Percentiles rank a stretch among this genome's conserved stretches.
These are phyloP conservation scores for Chalcosyrphus nemorum DNA, from an alignment of 2,888 invertebrate genomes.

Conservation along the genomic window DNA sequence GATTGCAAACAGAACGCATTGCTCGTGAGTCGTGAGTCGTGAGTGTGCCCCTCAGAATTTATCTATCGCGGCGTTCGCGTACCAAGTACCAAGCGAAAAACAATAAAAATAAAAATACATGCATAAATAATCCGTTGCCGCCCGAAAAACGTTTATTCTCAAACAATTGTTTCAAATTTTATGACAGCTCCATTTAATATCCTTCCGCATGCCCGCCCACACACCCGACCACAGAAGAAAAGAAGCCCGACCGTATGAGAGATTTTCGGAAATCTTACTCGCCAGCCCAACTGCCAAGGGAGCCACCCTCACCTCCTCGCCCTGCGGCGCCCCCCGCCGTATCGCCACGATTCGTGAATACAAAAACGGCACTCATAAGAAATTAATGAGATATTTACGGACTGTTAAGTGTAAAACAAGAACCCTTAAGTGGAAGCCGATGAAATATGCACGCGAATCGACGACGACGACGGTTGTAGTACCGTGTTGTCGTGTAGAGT, in stretches of 20 bases:
- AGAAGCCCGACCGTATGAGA: constrained; percentile 15
- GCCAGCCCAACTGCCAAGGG: neutral
- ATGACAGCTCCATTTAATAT: constrained; percentile 56
- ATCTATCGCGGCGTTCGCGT: constrained; percentile 10
- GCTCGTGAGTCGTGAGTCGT: no score
- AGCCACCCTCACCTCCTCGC: neutral
- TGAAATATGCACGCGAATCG: constrained; percentile 64
- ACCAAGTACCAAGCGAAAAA: constrained; percentile 11
- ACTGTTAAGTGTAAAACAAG: constrained; percentile 67
- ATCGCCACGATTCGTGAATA: constrained; percentile 24
- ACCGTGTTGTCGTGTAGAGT: neutral
- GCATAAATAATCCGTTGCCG: constrained; percentile 44
- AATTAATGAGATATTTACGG: constrained; percentile 71
- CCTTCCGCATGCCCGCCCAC: constrained; percentile 29
- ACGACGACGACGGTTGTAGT: no score
- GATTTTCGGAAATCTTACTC: constrained; percentile 31
- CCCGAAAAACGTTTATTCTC: constrained; percentile 42
- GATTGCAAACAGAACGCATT: neutral
- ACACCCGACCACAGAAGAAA: constrained; percentile 25
- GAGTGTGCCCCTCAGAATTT: neutral
- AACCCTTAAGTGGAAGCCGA: constrained; percentile 63
- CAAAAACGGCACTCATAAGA: constrained; percentile 51
- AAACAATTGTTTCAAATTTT: constrained; percentile 62
- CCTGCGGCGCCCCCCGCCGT: neutral
- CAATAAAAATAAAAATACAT: constrained; percentile 54